A percentile compares a stretch with the other conserved stretches of the same genome.
Conservation (phyloP, 1,140 invertebrate species). For the Ostrea edulis region DNA sequence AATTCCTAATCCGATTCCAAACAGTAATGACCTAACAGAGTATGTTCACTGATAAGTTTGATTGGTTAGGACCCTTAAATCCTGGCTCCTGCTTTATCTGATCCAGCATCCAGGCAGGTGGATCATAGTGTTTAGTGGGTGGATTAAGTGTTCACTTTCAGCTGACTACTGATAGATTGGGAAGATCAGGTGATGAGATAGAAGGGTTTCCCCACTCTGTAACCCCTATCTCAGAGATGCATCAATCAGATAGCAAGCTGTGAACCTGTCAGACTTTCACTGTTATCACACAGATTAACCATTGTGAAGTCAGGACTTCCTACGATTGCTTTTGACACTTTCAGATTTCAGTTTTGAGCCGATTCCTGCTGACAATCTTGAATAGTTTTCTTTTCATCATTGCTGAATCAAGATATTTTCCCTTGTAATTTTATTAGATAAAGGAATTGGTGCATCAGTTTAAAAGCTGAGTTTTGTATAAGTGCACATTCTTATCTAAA, state of each 20-base stretch:
- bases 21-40: constrained; percentile 29
- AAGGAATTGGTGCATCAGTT: not conserved
- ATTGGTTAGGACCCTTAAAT: not conserved
- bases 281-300: constrained; percentile 32
- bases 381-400: constrained; percentile 9
- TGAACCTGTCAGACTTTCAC: constrained; percentile 31
- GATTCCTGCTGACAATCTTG: not conserved
- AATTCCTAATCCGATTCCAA: constrained; percentile 9
- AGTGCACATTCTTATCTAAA: constrained; percentile 14
- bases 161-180: not conserved
- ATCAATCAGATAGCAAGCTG: constrained; percentile 9
- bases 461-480: constrained; percentile 16
- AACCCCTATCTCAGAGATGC: not conserved
- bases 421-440: constrained; percentile 16
- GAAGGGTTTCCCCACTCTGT: not conserved
- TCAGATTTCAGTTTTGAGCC: not conserved
- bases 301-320: constrained; percentile 7
- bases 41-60: not conserved
- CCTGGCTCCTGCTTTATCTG: not conserved
- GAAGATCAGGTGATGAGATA: not conserved
- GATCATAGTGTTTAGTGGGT: not conserved
- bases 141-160: not conserved
- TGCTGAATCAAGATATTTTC: not conserved
- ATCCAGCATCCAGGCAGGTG: not conserved
- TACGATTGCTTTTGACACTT: constrained; percentile 22